Percentiles rank a stretch among this genome's conserved stretches.
Conservation (phyloP, 2,113 vertebrate species). For the Spermophilus dauricus region DNA sequence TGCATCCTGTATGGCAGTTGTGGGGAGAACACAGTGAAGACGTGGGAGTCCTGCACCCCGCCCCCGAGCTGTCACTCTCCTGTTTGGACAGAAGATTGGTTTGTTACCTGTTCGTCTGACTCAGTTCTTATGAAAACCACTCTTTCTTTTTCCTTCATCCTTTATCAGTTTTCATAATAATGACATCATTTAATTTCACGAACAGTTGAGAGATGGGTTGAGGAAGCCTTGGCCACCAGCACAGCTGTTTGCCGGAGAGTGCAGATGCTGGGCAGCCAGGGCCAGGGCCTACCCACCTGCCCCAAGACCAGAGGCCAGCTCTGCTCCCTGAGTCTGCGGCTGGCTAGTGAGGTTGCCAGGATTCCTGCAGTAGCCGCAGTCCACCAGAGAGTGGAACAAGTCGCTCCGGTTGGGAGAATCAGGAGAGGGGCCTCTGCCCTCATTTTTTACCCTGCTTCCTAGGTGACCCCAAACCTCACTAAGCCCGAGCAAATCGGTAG, state of each 20-base stretch:
- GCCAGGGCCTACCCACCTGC: background rate
- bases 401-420: background rate
- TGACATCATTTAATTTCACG: background rate
- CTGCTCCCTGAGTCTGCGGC: background rate
- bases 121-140: background rate
- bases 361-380: rapidly evolving
- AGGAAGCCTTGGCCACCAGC: background rate
- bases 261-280: too few relatives aligned
- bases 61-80: background rate
- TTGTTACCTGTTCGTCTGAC: background rate
- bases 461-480: background rate
- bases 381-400: rapidly evolving
- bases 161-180: background rate
- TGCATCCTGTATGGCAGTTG: background rate
- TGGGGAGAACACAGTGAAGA: background rate
- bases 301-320: rapidly evolving
- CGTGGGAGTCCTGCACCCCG: background rate
- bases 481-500: background rate
- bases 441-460: background rate
- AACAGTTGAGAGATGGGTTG: background rate
- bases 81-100: background rate
- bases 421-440: background rate
- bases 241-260: background rate
- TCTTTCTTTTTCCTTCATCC: background rate
- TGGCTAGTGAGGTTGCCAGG: background rate